Evolutionary conservation across 2,888 invertebrate species (phyloP).

Genomic region (Megamerina dolium): DNA sequence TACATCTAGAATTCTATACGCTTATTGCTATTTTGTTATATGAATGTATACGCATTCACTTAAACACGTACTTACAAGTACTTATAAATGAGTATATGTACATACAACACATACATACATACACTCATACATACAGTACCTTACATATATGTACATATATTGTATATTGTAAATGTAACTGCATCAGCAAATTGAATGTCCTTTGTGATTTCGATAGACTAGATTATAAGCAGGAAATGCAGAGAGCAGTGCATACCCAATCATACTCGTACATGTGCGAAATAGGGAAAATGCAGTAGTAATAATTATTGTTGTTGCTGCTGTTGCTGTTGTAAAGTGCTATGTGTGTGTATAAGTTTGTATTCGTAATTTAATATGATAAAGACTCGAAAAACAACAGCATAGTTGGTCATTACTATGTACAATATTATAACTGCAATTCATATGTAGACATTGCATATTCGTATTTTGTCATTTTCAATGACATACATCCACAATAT

Average conservation of each 20-base stretch:
- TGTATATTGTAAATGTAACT: not conserved
- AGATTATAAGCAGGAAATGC: no score
- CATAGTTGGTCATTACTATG: no score
- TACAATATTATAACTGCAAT: no score
- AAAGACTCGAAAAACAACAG: no score
- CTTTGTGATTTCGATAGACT: not conserved
- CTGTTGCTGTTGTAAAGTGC: no score
- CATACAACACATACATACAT: conserved; percentile 3
- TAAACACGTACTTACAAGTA: not conserved
- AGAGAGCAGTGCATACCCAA: not conserved
- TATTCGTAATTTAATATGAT: no score
- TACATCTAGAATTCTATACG: no score
- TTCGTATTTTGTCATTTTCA: no score
- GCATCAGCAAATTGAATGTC: not conserved
- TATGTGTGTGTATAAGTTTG: no score
- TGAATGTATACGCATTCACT: not conserved
- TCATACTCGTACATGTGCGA: not conserved
- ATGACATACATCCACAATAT: no score
- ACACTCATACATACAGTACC: not conserved
- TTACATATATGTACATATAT: not conserved
- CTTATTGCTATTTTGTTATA: no score
- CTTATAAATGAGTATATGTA: not conserved
- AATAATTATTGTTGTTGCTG: conserved; percentile 17
- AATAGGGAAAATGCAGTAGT: conserved; percentile 7
- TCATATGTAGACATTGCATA: no score